Base-by-base conservation (phyloP, 2,113 vertebrate species). In the Greenwoodochromis staneri region DNA sequence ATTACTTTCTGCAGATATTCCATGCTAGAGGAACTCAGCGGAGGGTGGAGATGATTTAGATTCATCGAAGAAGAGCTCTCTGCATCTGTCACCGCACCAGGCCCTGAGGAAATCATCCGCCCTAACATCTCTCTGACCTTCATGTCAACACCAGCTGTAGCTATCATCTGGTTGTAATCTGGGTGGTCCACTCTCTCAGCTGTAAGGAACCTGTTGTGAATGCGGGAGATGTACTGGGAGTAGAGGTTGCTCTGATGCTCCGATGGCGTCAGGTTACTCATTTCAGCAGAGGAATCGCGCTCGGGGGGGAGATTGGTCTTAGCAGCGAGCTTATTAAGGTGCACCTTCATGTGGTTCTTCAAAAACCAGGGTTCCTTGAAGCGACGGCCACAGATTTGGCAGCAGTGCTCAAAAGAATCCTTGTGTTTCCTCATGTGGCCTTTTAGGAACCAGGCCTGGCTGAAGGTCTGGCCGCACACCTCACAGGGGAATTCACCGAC, bases 401-500 rank as follows among this genome's bases (percentile, higher is more conserved):
- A 99, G 95, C 98, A 98, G 95, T 99, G 98, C 84, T 99, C 99
- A 84, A 99, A 99, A 2, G 99, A 99, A 96, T 99, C 98, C 84
- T 99, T 99, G 97, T 99, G 99, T 95, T 99, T 99, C 80, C 99
- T 97, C 99, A 99, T 99, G 96, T 99, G 99, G 82, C 99, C 98
- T 84, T 99, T 99, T 2, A 99, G 97, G 89, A 99, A 99, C 99
- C 99, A 99, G 61, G 99, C 98, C 96, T 99, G 99, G 94, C 98
- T 99, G 88, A 99, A 99, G 81, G 99, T 97, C 92, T 99, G 99
- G 9, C 98, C 98, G 1, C 99, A 99, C 27, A 99, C 98, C 90
- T 99, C 98, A 0, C 99, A 99, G 17, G 98, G 98, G 66, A 99
- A 99, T 94, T 99, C 99, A 0, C 97, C 98, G 36, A 94, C 93